Percentiles rank a stretch among this genome's conserved stretches.
Conservation (phyloP, 1,140 invertebrate species). For the Drosophila baimaii region DNA sequence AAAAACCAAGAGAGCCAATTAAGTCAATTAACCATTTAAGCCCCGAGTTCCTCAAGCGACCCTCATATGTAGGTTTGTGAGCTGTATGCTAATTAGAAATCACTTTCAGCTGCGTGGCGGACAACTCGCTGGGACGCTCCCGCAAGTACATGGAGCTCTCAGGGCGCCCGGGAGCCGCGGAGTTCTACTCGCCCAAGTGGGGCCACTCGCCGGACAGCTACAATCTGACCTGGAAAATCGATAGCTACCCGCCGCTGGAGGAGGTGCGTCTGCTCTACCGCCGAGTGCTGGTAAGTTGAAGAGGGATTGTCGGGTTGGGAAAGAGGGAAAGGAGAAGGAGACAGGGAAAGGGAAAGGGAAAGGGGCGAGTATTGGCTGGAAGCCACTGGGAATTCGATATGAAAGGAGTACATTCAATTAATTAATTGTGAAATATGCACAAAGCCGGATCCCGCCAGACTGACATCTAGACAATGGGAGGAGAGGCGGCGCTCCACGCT, state of each 20-base stretch:
- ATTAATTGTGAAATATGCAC: conserved; percentile 47
- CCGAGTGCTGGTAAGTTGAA: conserved; percentile 86
- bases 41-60: background rate
- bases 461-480: conserved; percentile 38
- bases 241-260: conserved; percentile 88
- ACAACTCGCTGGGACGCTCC: conserved; percentile 88
- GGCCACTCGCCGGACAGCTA: conserved; percentile 86
- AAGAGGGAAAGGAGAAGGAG: background rate
- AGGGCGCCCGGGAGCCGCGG: conserved; percentile 88
- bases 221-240: conserved; percentile 87
- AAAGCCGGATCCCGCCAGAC: conserved; percentile 26
- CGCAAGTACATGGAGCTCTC: conserved; percentile 88
- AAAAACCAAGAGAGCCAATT: conserved; percentile 36
- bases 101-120: conserved; percentile 87
- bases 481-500: background rate
- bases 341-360: background rate
- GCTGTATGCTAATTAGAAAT: conserved; percentile 28
- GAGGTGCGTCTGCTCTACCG: conserved; percentile 88
- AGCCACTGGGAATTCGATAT: conserved; percentile 45
- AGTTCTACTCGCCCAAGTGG: conserved; percentile 87
- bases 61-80: background rate
- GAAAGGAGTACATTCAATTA: conserved; percentile 44
- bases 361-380: background rate
- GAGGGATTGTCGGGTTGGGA: background rate
- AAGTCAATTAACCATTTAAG: conserved; percentile 48